phyloP scores from a whole-genome alignment of 1,140 invertebrate species.

The Cotesia vestalis region DNA sequence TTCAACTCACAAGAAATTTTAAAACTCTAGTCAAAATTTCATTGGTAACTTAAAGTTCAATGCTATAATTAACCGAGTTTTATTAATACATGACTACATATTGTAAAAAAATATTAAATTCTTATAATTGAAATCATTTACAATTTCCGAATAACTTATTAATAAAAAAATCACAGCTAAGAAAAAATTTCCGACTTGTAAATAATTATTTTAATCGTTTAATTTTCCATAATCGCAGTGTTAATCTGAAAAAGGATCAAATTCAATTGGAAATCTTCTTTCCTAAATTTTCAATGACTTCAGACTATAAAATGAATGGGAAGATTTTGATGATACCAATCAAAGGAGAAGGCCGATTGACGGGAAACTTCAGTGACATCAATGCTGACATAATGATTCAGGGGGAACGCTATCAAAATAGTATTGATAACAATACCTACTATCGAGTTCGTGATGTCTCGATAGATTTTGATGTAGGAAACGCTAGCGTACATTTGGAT shows the following conservation, averaged over 20 bases:
- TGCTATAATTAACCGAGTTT: too few species aligned
- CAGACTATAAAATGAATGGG: constrained; percentile 69
- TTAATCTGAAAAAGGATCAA: constrained; percentile 66
- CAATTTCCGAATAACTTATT: too few species aligned
- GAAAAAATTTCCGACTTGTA: too few species aligned
- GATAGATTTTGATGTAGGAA: constrained; percentile 70
- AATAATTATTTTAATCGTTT: background rate
- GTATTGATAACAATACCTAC: constrained; percentile 60
- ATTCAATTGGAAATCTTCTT: constrained; percentile 67
- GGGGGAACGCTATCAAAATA: constrained; percentile 66
- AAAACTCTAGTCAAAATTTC: too few species aligned
- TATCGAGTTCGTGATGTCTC: constrained; percentile 71
- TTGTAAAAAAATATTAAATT: too few species aligned
- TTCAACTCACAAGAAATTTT: too few species aligned
- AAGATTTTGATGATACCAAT: constrained; percentile 73
- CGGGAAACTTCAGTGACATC: constrained; percentile 72
- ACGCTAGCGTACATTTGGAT: constrained; percentile 71
- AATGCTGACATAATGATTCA: constrained; percentile 69
- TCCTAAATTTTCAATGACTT: constrained; percentile 66
- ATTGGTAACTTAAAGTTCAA: too few species aligned
- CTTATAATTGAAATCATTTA: too few species aligned
- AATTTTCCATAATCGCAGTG: constrained; percentile 48
- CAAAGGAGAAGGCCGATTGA: constrained; percentile 66
- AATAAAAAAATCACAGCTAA: too few species aligned
- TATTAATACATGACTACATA: too few species aligned